Evolutionary conservation across 64 coral and sea anemone species (phyloP), one percentile per base, ranked within the genome.

Genomic region (Anthopleura sola): DNA sequence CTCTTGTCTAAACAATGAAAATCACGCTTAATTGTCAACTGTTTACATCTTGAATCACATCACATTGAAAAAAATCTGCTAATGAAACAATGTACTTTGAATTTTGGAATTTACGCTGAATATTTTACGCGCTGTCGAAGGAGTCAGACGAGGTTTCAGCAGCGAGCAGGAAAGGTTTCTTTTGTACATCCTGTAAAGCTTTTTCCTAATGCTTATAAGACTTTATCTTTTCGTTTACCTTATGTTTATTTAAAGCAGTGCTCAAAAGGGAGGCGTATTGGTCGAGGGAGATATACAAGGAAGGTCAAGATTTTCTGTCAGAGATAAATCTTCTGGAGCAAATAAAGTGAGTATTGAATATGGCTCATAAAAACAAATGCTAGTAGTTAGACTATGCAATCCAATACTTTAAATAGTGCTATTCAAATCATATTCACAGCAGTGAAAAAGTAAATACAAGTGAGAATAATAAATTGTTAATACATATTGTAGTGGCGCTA

Each of bases 251-350:
- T 85, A 24, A 64, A 62, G 32, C 17, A 49, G 54, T 80, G 90
- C 23, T 75, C 75, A 83, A 40, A 68, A 49, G 23, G 90, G 86
- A 1, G 93, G 93, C 11, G 36, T 95, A 20, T 87, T 91, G 53
- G 68, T 95, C 11, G 93, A 95, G 32, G 93, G 93, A 26, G 83
- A 49, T 18, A 24, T 95, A 49, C 85, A 91, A 28, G 86, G 83
- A 20, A 82, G 89, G 32, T 85, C 90, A 23, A 90, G 93, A 60
- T 95, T 91, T 87, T 81, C 93, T 5, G 56, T 95, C 21, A 88
- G 88, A 36, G 88, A 95, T 87, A 68, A 64, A 49, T 51, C 76
- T 71, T 71, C 66, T 71, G 66, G 66, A 36, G 29, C 66, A 16
- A 71, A 34, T 16, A 71, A 71, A 16, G n/a, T 32, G 15, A 36